These are phyloP conservation scores for Adela reaumurella DNA, from an alignment of 2,888 invertebrate species.

Conservation along the genomic window DNA sequence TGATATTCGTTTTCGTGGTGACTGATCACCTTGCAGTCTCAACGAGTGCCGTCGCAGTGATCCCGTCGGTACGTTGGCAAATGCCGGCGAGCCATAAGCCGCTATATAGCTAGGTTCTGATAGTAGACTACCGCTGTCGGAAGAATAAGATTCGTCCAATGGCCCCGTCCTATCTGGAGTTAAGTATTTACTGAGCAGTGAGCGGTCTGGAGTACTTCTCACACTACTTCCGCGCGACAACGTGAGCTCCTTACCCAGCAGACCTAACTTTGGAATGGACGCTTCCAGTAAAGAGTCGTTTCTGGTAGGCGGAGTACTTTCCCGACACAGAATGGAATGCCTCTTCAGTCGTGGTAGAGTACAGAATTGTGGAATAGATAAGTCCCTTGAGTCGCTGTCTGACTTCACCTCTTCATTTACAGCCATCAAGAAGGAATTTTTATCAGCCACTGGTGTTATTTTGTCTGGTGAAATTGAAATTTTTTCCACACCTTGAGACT, in stretches of 20 bases:
- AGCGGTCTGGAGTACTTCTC: conserved; percentile 43
- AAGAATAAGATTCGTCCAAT: conserved; percentile 28
- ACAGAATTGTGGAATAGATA: conserved; percentile 22
- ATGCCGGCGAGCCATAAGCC: conserved; percentile 26
- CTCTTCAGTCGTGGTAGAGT: conserved; percentile 33
- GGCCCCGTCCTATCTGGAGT: conserved; percentile 36
- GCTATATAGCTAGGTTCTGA: conserved; percentile 39
- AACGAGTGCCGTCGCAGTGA: conserved; percentile 28
- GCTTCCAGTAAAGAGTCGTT: neutral
- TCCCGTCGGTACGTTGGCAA: conserved; percentile 12
- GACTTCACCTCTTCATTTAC: neutral
- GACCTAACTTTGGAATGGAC: conserved; percentile 4
- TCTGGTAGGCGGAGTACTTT: conserved; percentile 13
- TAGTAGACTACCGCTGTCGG: conserved; percentile 28
- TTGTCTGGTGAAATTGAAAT: too few species aligned
- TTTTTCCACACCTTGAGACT: too few species aligned
- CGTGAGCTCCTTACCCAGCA: conserved; percentile 11
- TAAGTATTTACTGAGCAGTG: conserved; percentile 56
- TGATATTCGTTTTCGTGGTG: conserved; percentile 61
- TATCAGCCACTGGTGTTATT: too few species aligned
- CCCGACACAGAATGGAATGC: conserved; percentile 17
- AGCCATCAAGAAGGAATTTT: too few species aligned
- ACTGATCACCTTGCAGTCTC: conserved; percentile 25
- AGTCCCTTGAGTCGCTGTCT: conserved; percentile 7
- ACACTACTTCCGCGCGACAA: conserved; percentile 19